phyloP scores from a whole-genome alignment of 2,888 invertebrate species.

The Hypsopygia costalis region DNA sequence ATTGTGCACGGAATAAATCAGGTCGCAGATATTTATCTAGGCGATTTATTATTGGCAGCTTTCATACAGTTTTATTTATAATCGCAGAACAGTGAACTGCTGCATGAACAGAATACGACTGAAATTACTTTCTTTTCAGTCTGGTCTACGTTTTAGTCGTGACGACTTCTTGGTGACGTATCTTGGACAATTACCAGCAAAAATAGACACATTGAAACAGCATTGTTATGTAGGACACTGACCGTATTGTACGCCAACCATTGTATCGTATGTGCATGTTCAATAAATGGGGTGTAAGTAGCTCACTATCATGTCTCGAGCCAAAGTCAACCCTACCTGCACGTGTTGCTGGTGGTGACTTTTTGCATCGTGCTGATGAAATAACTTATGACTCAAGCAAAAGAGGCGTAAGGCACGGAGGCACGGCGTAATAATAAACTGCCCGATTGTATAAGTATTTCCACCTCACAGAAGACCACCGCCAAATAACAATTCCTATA shows the following conservation, averaged over 20 bases:
- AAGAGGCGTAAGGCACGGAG: too few relatives aligned
- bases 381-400: too few relatives aligned
- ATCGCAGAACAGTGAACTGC: conserved; percentile 52
- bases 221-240: conserved; percentile 71
- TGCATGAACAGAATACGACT: conserved; percentile 57
- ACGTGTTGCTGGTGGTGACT: too few relatives aligned
- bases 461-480: too few relatives aligned
- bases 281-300: conserved; percentile 34
- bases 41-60: conserved; percentile 46
- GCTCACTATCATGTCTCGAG: too few relatives aligned
- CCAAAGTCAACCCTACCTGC: too few relatives aligned
- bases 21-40: conserved; percentile 28
- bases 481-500: too few relatives aligned
- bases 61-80: conserved; percentile 57
- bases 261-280: too few relatives aligned
- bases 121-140: conserved; percentile 62
- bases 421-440: too few relatives aligned
- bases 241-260: conserved; percentile 69
- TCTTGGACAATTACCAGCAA: conserved; percentile 75
- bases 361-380: too few relatives aligned
- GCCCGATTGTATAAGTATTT: too few relatives aligned
- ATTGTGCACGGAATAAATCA: conserved; percentile 37
- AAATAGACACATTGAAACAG: conserved; percentile 64
- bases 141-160: conserved; percentile 38
- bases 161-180: conserved; percentile 52